Conservation (phyloP, 2,113 vertebrate genomes). For the Syngnathus scovelli region DNA sequence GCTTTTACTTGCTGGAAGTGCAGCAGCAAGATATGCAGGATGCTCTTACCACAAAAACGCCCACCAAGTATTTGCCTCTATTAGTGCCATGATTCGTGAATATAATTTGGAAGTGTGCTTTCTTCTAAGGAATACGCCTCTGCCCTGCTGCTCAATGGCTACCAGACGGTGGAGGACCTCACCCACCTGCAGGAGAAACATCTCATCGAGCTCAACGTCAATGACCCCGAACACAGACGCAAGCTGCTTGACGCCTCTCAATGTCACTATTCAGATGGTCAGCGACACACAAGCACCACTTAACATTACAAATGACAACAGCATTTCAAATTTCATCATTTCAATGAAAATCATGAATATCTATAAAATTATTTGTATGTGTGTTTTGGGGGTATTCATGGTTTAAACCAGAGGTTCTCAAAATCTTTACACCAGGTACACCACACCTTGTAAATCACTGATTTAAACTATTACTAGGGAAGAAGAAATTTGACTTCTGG, state of each 20-base stretch:
- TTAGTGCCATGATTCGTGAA: neutral
- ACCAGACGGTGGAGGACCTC: constrained; percentile 90
- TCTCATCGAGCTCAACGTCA: constrained; percentile 87
- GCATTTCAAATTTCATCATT: too few species aligned
- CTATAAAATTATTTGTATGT: too few species aligned
- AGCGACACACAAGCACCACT: constrained; percentile 44
- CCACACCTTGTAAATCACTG: too few species aligned
- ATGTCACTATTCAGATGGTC: constrained; percentile 79
- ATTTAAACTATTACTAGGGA: too few species aligned
- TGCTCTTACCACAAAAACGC: neutral
- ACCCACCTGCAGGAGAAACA: constrained; percentile 87
- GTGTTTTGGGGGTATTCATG: too few species aligned
- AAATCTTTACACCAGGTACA: too few species aligned
- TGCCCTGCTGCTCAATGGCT: constrained; percentile 88
- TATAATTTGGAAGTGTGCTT: neutral
- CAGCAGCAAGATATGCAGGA: too few species aligned
- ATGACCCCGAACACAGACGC: constrained; percentile 80
- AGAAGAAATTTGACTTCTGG: too few species aligned
- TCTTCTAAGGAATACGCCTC: constrained; percentile 81
- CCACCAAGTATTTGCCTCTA: neutral
- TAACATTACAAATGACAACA: too few species aligned
- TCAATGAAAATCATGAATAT: too few species aligned
- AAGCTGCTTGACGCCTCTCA: constrained; percentile 82
- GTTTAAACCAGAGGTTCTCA: too few species aligned
- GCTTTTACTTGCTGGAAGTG: neutral